Evolutionary conservation across 1,140 invertebrate genomes (phyloP), one percentile per base, ranked within the genome.

Genomic region (Dolichoris vasculosae): DNA sequence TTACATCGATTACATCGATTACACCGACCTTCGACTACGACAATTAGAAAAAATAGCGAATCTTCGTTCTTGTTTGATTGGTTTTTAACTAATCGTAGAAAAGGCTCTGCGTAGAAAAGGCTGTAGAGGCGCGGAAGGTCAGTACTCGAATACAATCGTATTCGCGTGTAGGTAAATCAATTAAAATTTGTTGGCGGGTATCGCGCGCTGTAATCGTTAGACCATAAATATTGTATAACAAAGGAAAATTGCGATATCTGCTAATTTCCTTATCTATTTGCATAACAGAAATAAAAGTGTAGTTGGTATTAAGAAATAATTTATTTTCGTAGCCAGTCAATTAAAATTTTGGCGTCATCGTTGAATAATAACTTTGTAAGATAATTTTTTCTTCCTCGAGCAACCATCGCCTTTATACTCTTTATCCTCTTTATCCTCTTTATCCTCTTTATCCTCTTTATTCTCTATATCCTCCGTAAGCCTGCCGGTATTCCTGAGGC

Each of bases 81-180:
- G 32, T 67, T 48, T 48, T 23, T 30, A 43, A 17, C 38, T 30
- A 67, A 67, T 35, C 55, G 67, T 83, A 77, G 3, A 40, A 1
- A 51, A 83, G 69, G 48, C 71, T 82, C n/a, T n/a, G n/a, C 55
- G 67, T 83, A 77, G 3, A 40, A 1, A 51, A 83, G 69, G 48
- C 71, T 82, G 32, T 32, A 59, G n/a, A 38, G 30, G 23, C 35
- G 80, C 48, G 32, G 71, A 84, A 84, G 82, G 75, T 64, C 75
- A 51, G 38, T 35, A 69, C 64, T 23, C 63, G n/a, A n/a, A n/a
- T n/a, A 69, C 3, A 64, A 0, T 32, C 20, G 2, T 30, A n/a
- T 13, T 43, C 77, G 32, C 32, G 76, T 8, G 13, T 38, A 55
- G 55, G 77, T 79, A n/a, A 63, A 32, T 35, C 55, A 3, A 38